Conservation (phyloP, 1,140 invertebrate genomes). For the Danaus plexippus region DNA sequence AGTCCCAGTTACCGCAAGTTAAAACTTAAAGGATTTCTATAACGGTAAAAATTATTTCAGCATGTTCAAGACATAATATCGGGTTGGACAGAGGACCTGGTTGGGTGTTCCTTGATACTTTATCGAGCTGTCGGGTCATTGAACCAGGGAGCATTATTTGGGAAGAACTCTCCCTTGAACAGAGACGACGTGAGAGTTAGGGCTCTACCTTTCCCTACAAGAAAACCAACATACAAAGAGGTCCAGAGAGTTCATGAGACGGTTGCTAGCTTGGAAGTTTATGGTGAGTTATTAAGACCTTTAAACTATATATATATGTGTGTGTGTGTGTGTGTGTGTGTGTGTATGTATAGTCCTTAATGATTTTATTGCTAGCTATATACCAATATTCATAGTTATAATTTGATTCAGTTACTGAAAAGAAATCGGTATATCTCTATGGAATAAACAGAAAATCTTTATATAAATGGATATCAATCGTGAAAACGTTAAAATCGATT, state of each 20-base stretch:
- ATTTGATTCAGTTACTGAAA: too few species aligned
- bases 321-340: too few species aligned
- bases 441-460: too few species aligned
- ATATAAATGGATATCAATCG: too few species aligned
- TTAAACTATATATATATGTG: too few species aligned
- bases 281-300: constrained; percentile 71
- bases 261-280: constrained; percentile 80
- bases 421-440: too few species aligned
- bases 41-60: constrained; percentile 63
- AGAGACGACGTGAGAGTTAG: constrained; percentile 78
- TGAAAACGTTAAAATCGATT: too few species aligned
- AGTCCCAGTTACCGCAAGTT: too few species aligned
- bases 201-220: constrained; percentile 86
- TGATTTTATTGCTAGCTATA: too few species aligned
- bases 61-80: constrained; percentile 84
- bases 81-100: constrained; percentile 79
- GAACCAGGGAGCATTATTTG: constrained; percentile 82
- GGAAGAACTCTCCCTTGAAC: constrained; percentile 80
- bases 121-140: constrained; percentile 82
- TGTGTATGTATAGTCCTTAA: too few species aligned
- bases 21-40: too few species aligned
- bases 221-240: constrained; percentile 86
- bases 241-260: constrained; percentile 82
- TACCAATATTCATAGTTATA: too few species aligned
- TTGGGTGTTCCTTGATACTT: constrained; percentile 82